phyloP scores from a whole-genome alignment of 64 coral and sea anemone species.

The Porites lutea region DNA sequence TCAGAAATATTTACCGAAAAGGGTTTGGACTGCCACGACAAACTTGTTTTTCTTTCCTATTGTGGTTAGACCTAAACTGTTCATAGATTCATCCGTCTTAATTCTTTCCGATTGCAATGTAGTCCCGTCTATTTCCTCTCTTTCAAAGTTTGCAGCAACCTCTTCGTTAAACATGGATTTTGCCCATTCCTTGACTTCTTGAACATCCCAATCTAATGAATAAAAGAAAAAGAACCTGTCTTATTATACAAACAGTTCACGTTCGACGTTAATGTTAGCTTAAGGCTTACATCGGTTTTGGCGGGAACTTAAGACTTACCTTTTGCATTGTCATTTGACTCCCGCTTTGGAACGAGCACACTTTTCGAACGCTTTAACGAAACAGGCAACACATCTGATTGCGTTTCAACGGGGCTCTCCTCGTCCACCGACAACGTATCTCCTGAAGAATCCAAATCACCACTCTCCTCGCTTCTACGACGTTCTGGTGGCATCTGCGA shows the following conservation, averaged over 20 bases:
- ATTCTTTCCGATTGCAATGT: no score
- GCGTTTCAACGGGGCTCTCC: not conserved
- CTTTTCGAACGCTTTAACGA: not conserved
- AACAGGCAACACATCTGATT: not conserved
- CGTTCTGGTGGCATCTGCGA: not conserved
- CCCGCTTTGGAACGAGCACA: not conserved
- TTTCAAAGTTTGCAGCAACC: no score
- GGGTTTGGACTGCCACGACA: no score
- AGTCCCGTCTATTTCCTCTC: no score
- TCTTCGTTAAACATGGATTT: no score
- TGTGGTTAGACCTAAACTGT: no score
- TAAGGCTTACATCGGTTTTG: not conserved
- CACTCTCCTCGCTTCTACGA: not conserved
- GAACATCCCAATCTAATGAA: no score
- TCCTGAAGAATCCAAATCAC: not conserved
- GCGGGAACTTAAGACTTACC: slow-evolving; percentile 24
- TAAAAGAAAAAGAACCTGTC: no score
- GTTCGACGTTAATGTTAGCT: not conserved
- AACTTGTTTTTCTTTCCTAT: not conserved
- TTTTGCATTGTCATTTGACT: not conserved
- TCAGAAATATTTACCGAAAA: not conserved
- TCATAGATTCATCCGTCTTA: no score
- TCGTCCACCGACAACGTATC: not conserved
- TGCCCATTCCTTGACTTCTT: no score
- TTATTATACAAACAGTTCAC: no score